These are phyloP conservation scores for Bergia puertoricense DNA, from an alignment of 92 coral and sea anemone genomes.

Conservation along the genomic window DNA sequence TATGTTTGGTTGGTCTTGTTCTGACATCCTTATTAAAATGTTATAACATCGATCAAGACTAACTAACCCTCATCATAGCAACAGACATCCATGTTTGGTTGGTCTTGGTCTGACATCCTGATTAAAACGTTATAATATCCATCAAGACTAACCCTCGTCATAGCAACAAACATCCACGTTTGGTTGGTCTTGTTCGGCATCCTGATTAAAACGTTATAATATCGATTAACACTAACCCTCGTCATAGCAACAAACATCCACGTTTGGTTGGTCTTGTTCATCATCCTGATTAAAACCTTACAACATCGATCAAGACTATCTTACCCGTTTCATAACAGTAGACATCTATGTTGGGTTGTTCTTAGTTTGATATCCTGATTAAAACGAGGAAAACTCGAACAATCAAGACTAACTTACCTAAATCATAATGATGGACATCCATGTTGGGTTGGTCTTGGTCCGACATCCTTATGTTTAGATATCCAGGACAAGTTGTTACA, in stretches of 20 bases:
- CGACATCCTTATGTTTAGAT: slow-evolving; percentile 58
- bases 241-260: slow-evolving; percentile 64
- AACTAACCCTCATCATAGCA: slow-evolving; percentile 72
- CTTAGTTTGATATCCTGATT: slow-evolving; percentile 65
- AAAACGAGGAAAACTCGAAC: too few relatives aligned
- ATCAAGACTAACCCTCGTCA: slow-evolving; percentile 51
- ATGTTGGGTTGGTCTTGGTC: slow-evolving; percentile 80
- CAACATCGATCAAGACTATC: background rate
- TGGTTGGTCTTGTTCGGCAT: slow-evolving; percentile 76
- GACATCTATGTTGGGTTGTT: slow-evolving; percentile 63
- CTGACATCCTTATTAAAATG: slow-evolving; percentile 47
- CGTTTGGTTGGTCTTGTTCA: slow-evolving; percentile 75
- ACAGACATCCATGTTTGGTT: slow-evolving; percentile 64
- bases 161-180: slow-evolving; percentile 60
- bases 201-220: slow-evolving; percentile 3
- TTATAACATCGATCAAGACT: too few relatives aligned
- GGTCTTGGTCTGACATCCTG: slow-evolving; percentile 71
- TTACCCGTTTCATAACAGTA: slow-evolving; percentile 69
- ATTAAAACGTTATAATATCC: background rate
- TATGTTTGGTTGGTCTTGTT: slow-evolving; percentile 36
- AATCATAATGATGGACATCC: slow-evolving; percentile 65
- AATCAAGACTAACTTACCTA: slow-evolving; percentile 50
- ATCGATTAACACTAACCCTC: slow-evolving; percentile 35
- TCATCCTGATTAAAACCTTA: slow-evolving; percentile 32
- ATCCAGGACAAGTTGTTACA: slow-evolving; percentile 70